Percentiles rank a stretch among this genome's conserved stretches.
Evolutionary conservation across 2,888 invertebrate genomes (phyloP).

Genomic region (Amblyteles armatorius): DNA sequence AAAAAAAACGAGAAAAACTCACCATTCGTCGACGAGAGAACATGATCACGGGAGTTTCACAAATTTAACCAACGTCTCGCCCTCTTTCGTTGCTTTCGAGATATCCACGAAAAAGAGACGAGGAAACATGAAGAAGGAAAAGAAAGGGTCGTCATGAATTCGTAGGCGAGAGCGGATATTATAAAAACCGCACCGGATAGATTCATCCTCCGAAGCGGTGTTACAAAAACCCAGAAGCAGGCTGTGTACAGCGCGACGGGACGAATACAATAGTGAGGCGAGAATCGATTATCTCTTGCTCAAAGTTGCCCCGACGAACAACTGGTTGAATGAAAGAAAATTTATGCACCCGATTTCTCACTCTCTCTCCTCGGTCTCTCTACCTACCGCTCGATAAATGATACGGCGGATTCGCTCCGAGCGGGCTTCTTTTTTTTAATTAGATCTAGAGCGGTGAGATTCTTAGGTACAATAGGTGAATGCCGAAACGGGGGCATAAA

Average conservation of each 20-base stretch:
- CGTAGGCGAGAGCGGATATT: conserved; percentile 37
- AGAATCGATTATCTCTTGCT: conserved; percentile 46
- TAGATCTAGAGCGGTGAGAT: conserved; percentile 68
- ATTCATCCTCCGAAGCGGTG: conserved; percentile 25
- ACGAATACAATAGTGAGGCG: conserved; percentile 47
- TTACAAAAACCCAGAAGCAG: neutral
- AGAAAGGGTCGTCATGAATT: conserved; percentile 53
- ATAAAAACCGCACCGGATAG: conserved; percentile 37
- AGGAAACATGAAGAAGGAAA: neutral
- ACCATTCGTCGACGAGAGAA: conserved; percentile 18
- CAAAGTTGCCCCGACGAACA: conserved; percentile 30
- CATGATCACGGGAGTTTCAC: conserved; percentile 51
- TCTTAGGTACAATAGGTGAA: conserved; percentile 62
- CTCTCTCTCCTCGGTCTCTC: neutral
- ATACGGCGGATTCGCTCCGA: conserved; percentile 65
- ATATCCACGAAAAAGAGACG: conserved; percentile 39
- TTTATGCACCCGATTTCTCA: conserved; percentile 68
- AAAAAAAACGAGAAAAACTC: neutral
- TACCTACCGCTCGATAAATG: conserved; percentile 56
- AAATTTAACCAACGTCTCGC: conserved; percentile 49
- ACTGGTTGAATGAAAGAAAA: conserved; percentile 67
- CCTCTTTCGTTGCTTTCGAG: neutral
- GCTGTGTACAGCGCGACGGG: conserved; percentile 15
- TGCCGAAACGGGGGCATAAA: conserved; percentile 66
- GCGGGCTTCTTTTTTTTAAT: conserved; percentile 66